phyloP scores from a whole-genome alignment of 2,113 vertebrate genomes.

The Pao palembangensis region DNA sequence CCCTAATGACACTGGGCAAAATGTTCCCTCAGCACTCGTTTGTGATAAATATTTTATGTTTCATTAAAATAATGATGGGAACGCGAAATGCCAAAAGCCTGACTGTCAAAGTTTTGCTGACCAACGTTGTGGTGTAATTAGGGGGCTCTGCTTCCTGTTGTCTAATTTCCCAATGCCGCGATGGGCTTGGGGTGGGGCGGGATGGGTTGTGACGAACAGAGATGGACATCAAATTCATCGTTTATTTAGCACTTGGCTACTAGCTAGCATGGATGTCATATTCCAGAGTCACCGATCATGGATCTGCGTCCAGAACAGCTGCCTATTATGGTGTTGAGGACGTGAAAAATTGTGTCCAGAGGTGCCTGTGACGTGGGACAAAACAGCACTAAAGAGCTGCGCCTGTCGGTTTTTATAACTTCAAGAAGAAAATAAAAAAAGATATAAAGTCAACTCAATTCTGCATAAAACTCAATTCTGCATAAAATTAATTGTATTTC shows the following conservation, averaged over 20 bases:
- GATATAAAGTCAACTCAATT: too few species aligned
- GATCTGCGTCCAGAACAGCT: slow-evolving; percentile 11
- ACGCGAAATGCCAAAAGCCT: slow-evolving; percentile 55
- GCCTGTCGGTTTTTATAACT: too few species aligned
- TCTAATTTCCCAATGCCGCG: slow-evolving; percentile 37
- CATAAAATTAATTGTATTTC: too few species aligned
- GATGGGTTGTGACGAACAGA: slow-evolving; percentile 26
- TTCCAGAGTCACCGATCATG: slow-evolving; percentile 26
- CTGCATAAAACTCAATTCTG: too few species aligned
- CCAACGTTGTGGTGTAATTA: slow-evolving; percentile 50
- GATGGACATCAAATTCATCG: slow-evolving; percentile 22
- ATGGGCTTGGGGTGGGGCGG: slow-evolving; percentile 18
- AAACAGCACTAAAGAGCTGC: too few species aligned
- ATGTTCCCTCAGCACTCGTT: slow-evolving; percentile 53
- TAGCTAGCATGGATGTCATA: slow-evolving; percentile 13
- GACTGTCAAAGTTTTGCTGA: slow-evolving; percentile 50
- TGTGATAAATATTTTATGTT: slow-evolving; percentile 73
- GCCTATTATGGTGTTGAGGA: slow-evolving; percentile 2
- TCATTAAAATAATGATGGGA: slow-evolving; percentile 67
- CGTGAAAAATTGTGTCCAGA: not conserved
- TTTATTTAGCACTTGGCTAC: slow-evolving; percentile 23
- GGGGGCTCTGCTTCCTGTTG: slow-evolving; percentile 29
- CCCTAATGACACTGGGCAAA: slow-evolving; percentile 69
- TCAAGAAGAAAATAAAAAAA: too few species aligned
- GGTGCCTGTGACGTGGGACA: too few species aligned